Evolutionary conservation across 2,113 vertebrate genomes (phyloP), one percentile per base, ranked within the genome.

Genomic region (Megaceryle torquata): DNA sequence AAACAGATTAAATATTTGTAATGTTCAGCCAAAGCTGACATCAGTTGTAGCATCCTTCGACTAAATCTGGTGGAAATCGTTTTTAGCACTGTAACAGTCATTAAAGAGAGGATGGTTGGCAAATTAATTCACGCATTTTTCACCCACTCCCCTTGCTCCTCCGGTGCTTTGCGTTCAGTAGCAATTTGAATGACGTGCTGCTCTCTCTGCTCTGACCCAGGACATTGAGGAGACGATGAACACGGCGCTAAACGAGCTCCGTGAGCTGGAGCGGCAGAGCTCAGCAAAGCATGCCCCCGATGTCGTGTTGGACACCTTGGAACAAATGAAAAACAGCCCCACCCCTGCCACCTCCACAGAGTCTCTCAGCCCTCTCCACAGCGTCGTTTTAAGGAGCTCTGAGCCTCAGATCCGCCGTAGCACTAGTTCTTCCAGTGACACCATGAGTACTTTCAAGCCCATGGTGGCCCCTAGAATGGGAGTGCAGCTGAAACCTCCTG

Each of bases 181-280:
- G 86, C 68, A 50, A 20, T 2, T 9, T 0, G 1, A 71, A 17
- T 93, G 74, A 92, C 4, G 2, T 50, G 79, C 64, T 50, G 3
- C 94, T 93, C 10, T 91, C 82, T 95, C 59, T 91, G 65, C 83
- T 88, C 69, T 87, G 81, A 44, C 90, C 54, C 97, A 99, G 99
- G 99, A 99, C 97, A 99, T 99, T 50, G 99, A 99, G 91, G 99
- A 99, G 96, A 99, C 99, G 0, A 99, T 99, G 99, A 99, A 99
- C 98, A 99, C 99, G 0, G 99, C 99, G 9, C 98, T 99, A 96
- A 99, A 99, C 0, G 99, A 99, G 97, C 98, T 99, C 54, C 99
- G 99, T 4, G 99, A 99, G 97, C 98, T 99, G 93, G 99, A 99
- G 97, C 98, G 99, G 60, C 99, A 99, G 97, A 99, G 99, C 93